Conservation (phyloP, 2,797 vertebrate species). For the Crocidura indochinensis region DNA sequence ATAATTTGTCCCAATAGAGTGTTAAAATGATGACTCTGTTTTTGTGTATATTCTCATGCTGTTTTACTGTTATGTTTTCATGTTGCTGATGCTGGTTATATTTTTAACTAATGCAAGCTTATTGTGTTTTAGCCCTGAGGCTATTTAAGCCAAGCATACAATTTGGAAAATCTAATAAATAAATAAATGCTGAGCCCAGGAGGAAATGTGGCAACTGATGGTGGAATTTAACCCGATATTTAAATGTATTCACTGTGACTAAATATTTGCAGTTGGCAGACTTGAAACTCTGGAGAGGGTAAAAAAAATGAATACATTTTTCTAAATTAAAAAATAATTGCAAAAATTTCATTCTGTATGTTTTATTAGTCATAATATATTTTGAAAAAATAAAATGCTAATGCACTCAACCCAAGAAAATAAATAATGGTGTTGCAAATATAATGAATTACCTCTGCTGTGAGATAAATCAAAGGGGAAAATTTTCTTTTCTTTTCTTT, state of each 20-base stretch:
- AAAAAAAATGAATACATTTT: not conserved
- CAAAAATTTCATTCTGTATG: not conserved
- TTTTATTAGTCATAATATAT: not conserved
- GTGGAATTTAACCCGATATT: constrained; percentile 71
- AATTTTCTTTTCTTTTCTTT: not conserved
- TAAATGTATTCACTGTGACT: constrained; percentile 70
- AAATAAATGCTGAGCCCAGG: constrained; percentile 66
- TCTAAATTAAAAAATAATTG: constrained; percentile 14
- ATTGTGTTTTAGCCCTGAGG: constrained; percentile 75
- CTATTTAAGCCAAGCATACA: constrained; percentile 77
- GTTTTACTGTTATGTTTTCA: constrained; percentile 74
- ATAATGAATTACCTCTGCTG: constrained; percentile 59
- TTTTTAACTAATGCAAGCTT: constrained; percentile 81
- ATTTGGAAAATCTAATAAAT: constrained; percentile 76
- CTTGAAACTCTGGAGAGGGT: constrained; percentile 23
- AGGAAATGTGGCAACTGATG: constrained; percentile 68
- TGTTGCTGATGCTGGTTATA: constrained; percentile 75
- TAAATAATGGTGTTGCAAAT: not conserved
- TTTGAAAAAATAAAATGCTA: constrained; percentile 1
- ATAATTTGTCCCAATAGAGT: constrained; percentile 36
- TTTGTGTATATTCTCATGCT: constrained; percentile 64
- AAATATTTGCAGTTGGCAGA: constrained; percentile 60
- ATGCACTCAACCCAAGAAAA: not conserved
- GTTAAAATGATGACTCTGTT: constrained; percentile 70
- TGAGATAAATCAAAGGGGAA: not conserved